phyloP scores from a whole-genome alignment of 2,797 vertebrate genomes.

The Myripristis jacobus region DNA sequence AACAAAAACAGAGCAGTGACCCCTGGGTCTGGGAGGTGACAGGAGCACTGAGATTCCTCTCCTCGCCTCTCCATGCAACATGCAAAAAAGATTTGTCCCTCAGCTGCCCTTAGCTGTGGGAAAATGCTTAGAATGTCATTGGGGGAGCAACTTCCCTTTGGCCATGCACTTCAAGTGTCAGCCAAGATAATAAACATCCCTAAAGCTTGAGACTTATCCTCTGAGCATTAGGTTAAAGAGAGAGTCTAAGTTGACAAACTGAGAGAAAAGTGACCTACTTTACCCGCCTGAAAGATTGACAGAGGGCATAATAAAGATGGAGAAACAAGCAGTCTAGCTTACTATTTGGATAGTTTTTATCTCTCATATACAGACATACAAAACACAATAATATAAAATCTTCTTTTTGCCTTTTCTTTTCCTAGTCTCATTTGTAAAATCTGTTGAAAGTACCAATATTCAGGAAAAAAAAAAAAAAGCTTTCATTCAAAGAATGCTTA shows the following conservation, averaged over 20 bases:
- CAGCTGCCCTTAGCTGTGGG: constrained; percentile 73
- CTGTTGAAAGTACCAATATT: background rate
- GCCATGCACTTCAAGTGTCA: constrained; percentile 64
- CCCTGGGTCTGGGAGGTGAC: constrained; percentile 50
- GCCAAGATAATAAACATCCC: constrained; percentile 60
- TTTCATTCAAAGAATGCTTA: background rate
- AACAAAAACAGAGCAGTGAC: constrained; percentile 19
- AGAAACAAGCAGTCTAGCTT: background rate
- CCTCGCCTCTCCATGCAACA: constrained; percentile 58
- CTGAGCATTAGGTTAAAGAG: constrained; percentile 45
- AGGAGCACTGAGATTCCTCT: constrained; percentile 44
- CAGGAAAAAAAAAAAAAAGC: background rate
- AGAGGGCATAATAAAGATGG: background rate
- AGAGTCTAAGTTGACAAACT: constrained; percentile 13
- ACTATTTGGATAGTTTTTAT: no score
- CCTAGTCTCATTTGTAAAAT: background rate
- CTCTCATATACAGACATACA: background rate
- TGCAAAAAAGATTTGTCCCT: constrained; percentile 59
- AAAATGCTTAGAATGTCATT: constrained; percentile 79
- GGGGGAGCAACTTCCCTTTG: constrained; percentile 65
- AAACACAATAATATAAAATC: background rate
- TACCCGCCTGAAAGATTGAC: background rate
- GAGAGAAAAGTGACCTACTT: constrained; percentile 18
- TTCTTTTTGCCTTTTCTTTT: background rate
- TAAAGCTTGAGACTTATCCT: constrained; percentile 30